Base-by-base conservation (phyloP, 2,888 invertebrate species). In the Hydropsyche betteni region DNA sequence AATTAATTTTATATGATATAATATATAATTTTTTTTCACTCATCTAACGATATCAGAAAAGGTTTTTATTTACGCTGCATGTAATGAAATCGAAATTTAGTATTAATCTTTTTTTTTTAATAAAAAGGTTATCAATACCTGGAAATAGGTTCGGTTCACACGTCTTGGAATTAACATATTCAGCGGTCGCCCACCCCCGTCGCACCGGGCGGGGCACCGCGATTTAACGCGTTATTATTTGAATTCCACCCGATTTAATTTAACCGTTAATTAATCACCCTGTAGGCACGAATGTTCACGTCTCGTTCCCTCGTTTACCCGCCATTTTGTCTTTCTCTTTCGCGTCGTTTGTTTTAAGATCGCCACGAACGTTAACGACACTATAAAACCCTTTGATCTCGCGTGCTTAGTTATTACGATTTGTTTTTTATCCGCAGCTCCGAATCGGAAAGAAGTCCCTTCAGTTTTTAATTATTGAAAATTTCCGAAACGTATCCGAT, bases 261-360 rank as follows among this genome's bases (percentile, higher is more conserved):
- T 81, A 80, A 75, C 70, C 74, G 82, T 85, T 86, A 86, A 87
- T 87, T 86, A 84, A 87, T 86, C 83, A 84, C 83, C 84, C 75
- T 24, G 36, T 70, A 44, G 71, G 71, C 72, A 38, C 52, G 68
- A n/a, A 10, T 52, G 52, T 58, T 52, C 16, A 10, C 44, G 1
- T 44, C 44, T 8, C 10, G 44, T 44, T 44, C 44, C 44, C 44
- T 24, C 44, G 44, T 44, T 6, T 44, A 44, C 24, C 24, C 24
- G 44, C 10, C 10, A 8, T 44, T 44, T 44, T 10, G 6, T 10
- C 44, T 44, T 44, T 44, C 44, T 44, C 44, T 6, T 10, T 58
- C 24, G 58, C 24, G 58, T 58, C 58, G 58, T 58, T 58, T 58
- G 24, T 58, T 58, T 58, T 14, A 24, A 58, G 58, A 58, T 24